Evolutionary conservation across 2,797 vertebrate species (phyloP), one percentile per base, ranked within the genome.

Genomic region (Phoeniculus purpureus): DNA sequence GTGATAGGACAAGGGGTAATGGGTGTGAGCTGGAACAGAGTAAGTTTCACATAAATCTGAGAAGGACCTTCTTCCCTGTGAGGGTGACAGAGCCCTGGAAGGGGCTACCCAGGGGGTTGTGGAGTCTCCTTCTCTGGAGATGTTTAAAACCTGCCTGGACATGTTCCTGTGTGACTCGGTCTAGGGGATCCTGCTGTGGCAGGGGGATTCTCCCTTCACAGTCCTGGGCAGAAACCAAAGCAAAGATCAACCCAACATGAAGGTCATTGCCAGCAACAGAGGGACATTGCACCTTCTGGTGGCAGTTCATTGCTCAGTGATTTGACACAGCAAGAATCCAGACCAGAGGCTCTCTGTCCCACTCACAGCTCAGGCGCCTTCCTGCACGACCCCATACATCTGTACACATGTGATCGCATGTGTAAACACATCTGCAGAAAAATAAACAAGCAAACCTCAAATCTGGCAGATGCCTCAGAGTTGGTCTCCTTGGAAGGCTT

Each of bases 401-500:
- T 90, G 83, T 12, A 52, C 15, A 9, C 3, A 2, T 6, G n/a
- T 13, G 13, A 10, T 31, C 2, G 1, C 23, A 55, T 3, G 3
- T 58, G 27, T 71, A 93, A 95, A 80, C 76, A 85, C 73, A 85
- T 89, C 76, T 77, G 73, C 82, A 65, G 70, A 26, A 83, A 91
- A 94, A 79, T 59, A 91, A 78, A 81, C 3, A 89, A 9, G 48
- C 17, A 27, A 40, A 90, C 43, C 25, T 71, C 3, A 0, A 45
- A 77, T 77, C 54, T 60, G 51, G 50, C 34, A 22, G 72, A 54
- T 3, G 8, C 13, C 60, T 64, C 32, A 1, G 54, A 32, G 12
- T 3, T 34, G 18, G 7, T 59, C 7, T 93, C 37, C 56, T 64
- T 74, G 47, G 72, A 85, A 85, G 21, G 6, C 4, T 79, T 58